These are phyloP conservation scores for Conops quadrifasciatus DNA, from an alignment of 2,888 invertebrate genomes.

Conservation along the genomic window DNA sequence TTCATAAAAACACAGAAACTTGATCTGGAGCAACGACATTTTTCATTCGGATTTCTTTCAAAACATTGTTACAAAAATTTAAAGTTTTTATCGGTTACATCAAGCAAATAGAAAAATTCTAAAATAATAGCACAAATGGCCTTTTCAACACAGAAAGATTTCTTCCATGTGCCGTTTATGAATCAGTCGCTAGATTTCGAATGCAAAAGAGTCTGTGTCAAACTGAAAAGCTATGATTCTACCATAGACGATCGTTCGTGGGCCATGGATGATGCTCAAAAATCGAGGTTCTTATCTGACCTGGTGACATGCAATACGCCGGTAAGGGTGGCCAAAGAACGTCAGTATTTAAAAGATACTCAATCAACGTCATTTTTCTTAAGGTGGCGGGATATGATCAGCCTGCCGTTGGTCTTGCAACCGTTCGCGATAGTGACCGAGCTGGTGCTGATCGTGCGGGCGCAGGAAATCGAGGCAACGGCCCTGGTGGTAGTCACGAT, in stretches of 20 bases:
- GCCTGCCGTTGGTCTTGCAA: no score
- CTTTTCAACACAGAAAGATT: conserved; percentile 62
- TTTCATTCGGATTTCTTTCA: conserved; percentile 34
- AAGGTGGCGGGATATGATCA: no score
- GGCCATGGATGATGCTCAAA: conserved; percentile 54
- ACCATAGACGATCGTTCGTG: conserved; percentile 59
- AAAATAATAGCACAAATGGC: conserved; percentile 61
- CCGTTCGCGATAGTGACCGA: no score
- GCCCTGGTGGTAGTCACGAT: no score
- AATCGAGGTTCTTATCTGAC: conserved; percentile 59
- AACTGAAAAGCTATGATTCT: conserved; percentile 58
- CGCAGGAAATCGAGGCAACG: no score
- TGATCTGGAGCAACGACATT: conserved; percentile 34
- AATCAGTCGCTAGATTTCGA: conserved; percentile 49
- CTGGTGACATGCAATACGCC: conserved; percentile 55
- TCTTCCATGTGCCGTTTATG: conserved; percentile 58
- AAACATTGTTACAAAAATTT: conserved; percentile 43
- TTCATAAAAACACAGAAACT: conserved; percentile 35
- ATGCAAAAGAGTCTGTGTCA: conserved; percentile 52
- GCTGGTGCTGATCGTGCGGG: no score
- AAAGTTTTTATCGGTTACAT: conserved; percentile 39
- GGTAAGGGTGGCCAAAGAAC: conserved; percentile 37
- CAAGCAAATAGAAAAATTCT: conserved; percentile 19
- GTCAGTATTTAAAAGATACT: no score
- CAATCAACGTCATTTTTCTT: no score